phyloP scores from a whole-genome alignment of 2,888 invertebrate species.

The Heliconius ismenius region DNA sequence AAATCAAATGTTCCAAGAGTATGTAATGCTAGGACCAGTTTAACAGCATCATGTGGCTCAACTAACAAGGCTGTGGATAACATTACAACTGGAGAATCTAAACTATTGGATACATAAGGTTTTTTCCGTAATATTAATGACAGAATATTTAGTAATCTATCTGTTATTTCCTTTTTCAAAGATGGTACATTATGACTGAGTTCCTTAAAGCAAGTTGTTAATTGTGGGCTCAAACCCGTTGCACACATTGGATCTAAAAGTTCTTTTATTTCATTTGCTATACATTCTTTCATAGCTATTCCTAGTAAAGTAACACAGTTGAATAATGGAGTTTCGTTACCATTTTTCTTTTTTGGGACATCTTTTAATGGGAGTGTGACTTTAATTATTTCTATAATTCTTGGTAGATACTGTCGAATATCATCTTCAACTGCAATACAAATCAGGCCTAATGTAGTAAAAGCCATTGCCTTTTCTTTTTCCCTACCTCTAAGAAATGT shows the following conservation, averaged over 20 bases:
- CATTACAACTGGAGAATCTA: constrained; percentile 70
- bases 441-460: constrained; percentile 94
- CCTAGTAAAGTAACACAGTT: constrained; percentile 96
- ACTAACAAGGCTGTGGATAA: constrained; percentile 69
- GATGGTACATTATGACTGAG: constrained; percentile 93
- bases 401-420: constrained; percentile 88
- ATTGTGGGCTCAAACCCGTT: constrained; percentile 92
- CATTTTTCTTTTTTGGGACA: constrained; percentile 87
- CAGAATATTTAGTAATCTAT: constrained; percentile 94
- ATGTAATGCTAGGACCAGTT: constrained; percentile 93
- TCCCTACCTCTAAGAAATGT: constrained; percentile 89
- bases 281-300: constrained; percentile 91
- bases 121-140: constrained; percentile 95
- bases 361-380: constrained; percentile 89
- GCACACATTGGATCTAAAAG: constrained; percentile 95
- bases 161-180: constrained; percentile 94
- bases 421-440: constrained; percentile 93
- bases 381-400: constrained; percentile 92
- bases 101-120: constrained; percentile 85
- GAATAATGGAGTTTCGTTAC: constrained; percentile 93
- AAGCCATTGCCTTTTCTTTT: constrained; percentile 92
- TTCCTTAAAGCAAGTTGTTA: constrained; percentile 95
- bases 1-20: constrained; percentile 96
- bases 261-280: constrained; percentile 89
- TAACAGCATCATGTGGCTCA: constrained; percentile 88